Percentiles rank a stretch among this genome's conserved stretches.
Evolutionary conservation across 1,140 invertebrate genomes (phyloP).

Genomic region (Cydia fagiglandana): DNA sequence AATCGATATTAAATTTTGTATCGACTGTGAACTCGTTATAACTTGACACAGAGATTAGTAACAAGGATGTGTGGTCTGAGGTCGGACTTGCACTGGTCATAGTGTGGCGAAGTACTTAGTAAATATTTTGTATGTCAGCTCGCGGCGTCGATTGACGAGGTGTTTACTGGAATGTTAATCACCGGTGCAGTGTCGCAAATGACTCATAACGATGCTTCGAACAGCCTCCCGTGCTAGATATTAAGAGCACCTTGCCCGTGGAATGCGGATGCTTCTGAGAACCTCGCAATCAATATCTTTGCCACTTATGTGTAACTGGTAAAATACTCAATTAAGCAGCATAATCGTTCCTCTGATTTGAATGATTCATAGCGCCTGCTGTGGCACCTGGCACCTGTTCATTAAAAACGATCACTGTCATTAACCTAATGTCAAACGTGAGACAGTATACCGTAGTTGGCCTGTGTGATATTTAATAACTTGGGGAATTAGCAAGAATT

Average conservation of each 20-base stretch:
- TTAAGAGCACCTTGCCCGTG: constrained; percentile 63
- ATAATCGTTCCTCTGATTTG: constrained; percentile 22
- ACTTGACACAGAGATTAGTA: background rate
- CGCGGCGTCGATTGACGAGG: constrained; percentile 44
- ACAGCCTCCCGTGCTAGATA: constrained; percentile 50
- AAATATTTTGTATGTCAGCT: background rate
- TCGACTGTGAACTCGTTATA: background rate
- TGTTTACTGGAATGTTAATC: constrained; percentile 70
- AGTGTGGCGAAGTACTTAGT: background rate
- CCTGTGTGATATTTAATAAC: background rate
- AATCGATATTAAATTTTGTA: background rate
- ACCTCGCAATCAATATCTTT: constrained; percentile 41
- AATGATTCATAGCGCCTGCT: constrained; percentile 19
- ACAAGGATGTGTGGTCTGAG: background rate
- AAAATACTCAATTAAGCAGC: constrained; percentile 5
- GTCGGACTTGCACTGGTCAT: background rate
- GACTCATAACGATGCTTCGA: constrained; percentile 60
- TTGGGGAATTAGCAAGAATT: background rate
- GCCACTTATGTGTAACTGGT: constrained; percentile 28
- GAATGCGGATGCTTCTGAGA: constrained; percentile 72
- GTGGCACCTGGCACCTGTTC: constrained; percentile 18
- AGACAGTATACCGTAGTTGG: background rate
- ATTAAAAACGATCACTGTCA: constrained; percentile 12
- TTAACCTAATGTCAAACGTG: background rate
- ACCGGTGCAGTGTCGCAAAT: constrained; percentile 68